Base-by-base conservation (phyloP, 2,888 invertebrate genomes). In the Zaprionus obscuricornis region DNA sequence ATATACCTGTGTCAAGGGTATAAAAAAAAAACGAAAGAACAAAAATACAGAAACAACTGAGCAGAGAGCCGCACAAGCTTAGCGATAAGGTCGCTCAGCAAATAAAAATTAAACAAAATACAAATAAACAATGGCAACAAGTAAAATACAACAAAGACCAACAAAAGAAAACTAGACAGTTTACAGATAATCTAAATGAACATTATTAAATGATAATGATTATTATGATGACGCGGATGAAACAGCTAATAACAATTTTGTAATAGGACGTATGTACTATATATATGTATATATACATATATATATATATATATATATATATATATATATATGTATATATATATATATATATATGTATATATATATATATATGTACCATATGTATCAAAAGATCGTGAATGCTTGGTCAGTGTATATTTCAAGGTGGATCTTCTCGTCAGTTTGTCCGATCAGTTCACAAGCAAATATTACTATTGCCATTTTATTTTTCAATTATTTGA, bases 161-260 rank as follows among this genome's bases (percentile, higher is more conserved):
- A 42, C 13, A 36, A 40, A 22, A 7, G 29, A 62, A 39, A 55
- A 72, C 31, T 66, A 62, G 58, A 49, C 63, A 62, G 14, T 33
- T 52, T 46, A 40, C 16, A 66, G 83, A 85, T 81, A 85, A 85
- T 76, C 79, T 43, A 46, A 85, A 76, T 79, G 71, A 73, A 79
- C 64, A 74, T 59, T 63, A 74, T 71, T 63, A 83, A 57, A 56
- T 57, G 66, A 75, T 74, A 76, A 55, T 63, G 51, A 69, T 71
- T 55, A 65, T 37, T 18, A 39, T 37, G 47, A 64, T 56, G 65
- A 58, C 55, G 71, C 37, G 13, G 50, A 49, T 11, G 8, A 37
- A 55, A 45, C 37, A n/a, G 11, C 18, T 34, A 29, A 22, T 2
- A n/a, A 52, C n/a, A n/a, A n/a, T 34, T 51, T 36, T 36, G 36